Evolutionary conservation across 2,113 vertebrate species (phyloP).

Genomic region (Mugil cephalus): DNA sequence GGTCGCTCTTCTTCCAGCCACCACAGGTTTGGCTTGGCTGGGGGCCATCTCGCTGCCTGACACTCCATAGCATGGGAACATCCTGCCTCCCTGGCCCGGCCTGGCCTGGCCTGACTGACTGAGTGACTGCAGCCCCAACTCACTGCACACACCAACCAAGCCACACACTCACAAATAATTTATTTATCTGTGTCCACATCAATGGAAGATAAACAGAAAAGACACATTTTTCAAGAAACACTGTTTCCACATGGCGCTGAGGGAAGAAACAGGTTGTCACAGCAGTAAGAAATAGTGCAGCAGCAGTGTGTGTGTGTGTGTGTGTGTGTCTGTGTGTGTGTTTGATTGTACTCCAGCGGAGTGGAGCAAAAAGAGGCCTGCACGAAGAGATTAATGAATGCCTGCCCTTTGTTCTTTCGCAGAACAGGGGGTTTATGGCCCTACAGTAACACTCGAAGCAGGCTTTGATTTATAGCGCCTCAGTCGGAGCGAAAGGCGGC

Average conservation of each 20-base stretch:
- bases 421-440: constrained; percentile 57
- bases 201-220: constrained; percentile 43
- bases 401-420: constrained; percentile 66
- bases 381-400: constrained; percentile 68
- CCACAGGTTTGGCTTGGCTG: constrained; percentile 78
- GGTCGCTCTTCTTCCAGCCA: constrained; percentile 63
- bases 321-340: constrained; percentile 25
- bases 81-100: constrained; percentile 77
- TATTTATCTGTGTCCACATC: constrained; percentile 49
- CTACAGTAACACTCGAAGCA: constrained; percentile 67
- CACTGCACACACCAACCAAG: not conserved
- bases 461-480: constrained; percentile 61
- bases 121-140: constrained; percentile 41
- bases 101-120: too few species aligned
- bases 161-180: constrained; percentile 20
- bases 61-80: constrained; percentile 87
- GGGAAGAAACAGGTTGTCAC: constrained; percentile 39
- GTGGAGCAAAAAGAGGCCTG: constrained; percentile 41
- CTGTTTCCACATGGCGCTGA: constrained; percentile 50
- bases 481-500: constrained; percentile 44
- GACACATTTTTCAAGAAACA: constrained; percentile 45
- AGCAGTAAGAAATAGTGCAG: constrained; percentile 15
- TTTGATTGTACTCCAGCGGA: constrained; percentile 39
- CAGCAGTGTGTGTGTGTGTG: constrained; percentile 16
- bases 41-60: constrained; percentile 79